Evolutionary conservation across 2,888 invertebrate genomes (phyloP), one percentile per base, ranked within the genome.

Genomic region (Dimorphilus gyrociliatus): DNA sequence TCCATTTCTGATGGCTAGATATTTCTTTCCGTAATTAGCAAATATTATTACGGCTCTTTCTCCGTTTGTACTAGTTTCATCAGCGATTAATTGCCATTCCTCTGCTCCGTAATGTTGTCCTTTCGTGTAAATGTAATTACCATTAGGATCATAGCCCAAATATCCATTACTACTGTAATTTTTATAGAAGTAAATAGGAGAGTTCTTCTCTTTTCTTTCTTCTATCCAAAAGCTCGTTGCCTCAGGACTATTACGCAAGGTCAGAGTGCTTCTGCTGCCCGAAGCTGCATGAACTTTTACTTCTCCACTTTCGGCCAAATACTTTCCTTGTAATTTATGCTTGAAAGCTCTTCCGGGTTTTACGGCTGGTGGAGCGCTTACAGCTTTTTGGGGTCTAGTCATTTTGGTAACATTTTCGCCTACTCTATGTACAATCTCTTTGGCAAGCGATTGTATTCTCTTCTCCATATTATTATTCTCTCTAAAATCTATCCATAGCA

Each of bases 401-500:
- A n/a, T n/a, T n/a, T n/a, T n/a, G n/a, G n/a, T n/a, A n/a, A n/a
- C n/a, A 26, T 4, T 29, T 30, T 32, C 32, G 4, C 32, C 32
- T 3, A 13, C 30, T 13, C 18, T 19, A 13, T 32, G 32, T 3
- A 32, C 7, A 14, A 32, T 32, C 31, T 32, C 32, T 14, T 30
- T 32, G 32, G 17, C 16, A 8, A 32, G n/a, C n/a, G 32, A 32
- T 14, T 19, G 32, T 10, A 32, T 32, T 12, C 30, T n/a, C 19
- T 32, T 30, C 10, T 24, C 14, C 19, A 32, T 33, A 32, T 17
- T 16, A 10, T 18, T 17, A 5, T 13, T 16, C 4, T 35, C 16
- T 18, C 33, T 17, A 23, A 33, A 33, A 13, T 33, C 33, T 18
- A 33, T 33, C 33, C 33, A 33, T 15, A 33, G 35, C 19, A 35